Conservation (phyloP, 2,888 invertebrate species). For the Acronicta leporina region DNA sequence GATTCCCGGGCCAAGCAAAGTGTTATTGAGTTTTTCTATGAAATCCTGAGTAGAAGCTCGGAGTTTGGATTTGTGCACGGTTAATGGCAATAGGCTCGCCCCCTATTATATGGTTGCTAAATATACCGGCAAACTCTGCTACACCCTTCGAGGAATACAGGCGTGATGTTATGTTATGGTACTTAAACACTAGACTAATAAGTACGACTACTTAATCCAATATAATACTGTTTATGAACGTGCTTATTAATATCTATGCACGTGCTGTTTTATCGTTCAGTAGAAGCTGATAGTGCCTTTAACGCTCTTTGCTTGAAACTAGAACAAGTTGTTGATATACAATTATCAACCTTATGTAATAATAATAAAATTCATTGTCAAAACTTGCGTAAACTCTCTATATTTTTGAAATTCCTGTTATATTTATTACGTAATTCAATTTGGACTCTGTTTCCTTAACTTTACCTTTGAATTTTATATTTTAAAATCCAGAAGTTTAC, state of each 20-base stretch:
- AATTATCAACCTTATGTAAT: slow-evolving; percentile 22
- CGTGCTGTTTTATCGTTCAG: slow-evolving; percentile 42
- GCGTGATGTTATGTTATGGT: too few relatives aligned
- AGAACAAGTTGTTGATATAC: slow-evolving; percentile 6
- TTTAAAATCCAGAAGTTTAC: slow-evolving; percentile 11
- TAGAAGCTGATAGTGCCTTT: slow-evolving; percentile 7
- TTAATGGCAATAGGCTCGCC: too few relatives aligned
- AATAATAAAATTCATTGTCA: slow-evolving; percentile 6
- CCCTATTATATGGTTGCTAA: too few relatives aligned
- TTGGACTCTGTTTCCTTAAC: accelerated
- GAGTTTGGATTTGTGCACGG: too few relatives aligned
- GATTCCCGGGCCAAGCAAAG: too few relatives aligned
- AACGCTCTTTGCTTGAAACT: slow-evolving; percentile 22
- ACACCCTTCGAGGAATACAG: too few relatives aligned
- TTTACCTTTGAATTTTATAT: slow-evolving; percentile 14
- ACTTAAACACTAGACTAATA: neutral
- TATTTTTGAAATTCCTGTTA: slow-evolving; percentile 1
- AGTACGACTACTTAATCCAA: slow-evolving; percentile 11
- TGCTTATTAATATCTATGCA: slow-evolving; percentile 25
- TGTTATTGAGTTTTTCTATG: too few relatives aligned
- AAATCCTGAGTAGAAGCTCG: too few relatives aligned
- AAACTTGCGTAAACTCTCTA: neutral
- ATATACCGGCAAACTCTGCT: too few relatives aligned
- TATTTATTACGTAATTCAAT: neutral
- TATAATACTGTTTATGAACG: slow-evolving; percentile 27